Evolutionary conservation across 1,140 invertebrate species (phyloP).

Genomic region (Ostrea denselamellosa): DNA sequence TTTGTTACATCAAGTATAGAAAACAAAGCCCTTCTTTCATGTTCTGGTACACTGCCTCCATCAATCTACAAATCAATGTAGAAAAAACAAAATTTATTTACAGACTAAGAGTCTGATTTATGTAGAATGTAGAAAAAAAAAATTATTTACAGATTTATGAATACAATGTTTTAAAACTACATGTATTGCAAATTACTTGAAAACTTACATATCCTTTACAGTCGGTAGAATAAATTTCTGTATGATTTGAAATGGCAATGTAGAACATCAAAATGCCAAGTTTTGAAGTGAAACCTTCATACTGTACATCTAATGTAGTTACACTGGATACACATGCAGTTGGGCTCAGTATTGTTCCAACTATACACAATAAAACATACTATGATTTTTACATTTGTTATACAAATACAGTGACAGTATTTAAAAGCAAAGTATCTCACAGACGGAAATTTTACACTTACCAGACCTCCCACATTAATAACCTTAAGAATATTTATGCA

Average conservation of each 20-base stretch:
- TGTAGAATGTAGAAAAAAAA: background rate
- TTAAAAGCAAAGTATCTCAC: no score
- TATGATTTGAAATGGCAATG: slow-evolving; percentile 61
- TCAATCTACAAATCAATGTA: slow-evolving; percentile 58
- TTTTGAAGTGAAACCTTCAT: slow-evolving; percentile 63
- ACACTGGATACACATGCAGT: slow-evolving; percentile 42
- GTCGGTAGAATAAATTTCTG: slow-evolving; percentile 45
- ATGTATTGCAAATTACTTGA: background rate
- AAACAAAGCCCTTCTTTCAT: slow-evolving; percentile 55
- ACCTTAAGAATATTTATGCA: no score
- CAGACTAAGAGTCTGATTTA: background rate
- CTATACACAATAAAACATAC: slow-evolving; percentile 27
- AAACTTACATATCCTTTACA: slow-evolving; percentile 58
- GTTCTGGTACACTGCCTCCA: slow-evolving; percentile 58
- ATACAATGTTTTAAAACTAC: background rate
- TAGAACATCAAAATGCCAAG: slow-evolving; percentile 68
- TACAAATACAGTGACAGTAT: background rate
- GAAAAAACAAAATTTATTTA: background rate
- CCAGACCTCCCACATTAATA: no score
- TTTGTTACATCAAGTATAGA: slow-evolving; percentile 59
- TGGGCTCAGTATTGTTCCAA: slow-evolving; percentile 53
- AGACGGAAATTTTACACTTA: no score
- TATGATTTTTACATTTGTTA: background rate
- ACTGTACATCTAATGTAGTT: slow-evolving; percentile 55
- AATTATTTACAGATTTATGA: background rate